Evolutionary conservation across 2,797 vertebrate species (phyloP).

Genomic region (Aldrovandia affinis): DNA sequence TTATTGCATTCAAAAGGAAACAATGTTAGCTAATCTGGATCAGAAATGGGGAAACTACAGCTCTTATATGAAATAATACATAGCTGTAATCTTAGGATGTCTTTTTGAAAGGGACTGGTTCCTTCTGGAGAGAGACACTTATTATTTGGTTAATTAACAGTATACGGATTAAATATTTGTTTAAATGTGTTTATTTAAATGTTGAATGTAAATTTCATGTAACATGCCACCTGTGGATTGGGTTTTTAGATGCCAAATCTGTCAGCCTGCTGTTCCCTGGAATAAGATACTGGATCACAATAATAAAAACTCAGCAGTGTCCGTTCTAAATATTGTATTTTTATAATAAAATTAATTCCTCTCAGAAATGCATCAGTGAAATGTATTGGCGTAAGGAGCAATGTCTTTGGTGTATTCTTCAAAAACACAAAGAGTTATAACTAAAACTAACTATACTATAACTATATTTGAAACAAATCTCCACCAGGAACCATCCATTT

Average conservation of each 20-base stretch:
- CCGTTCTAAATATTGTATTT: neutral
- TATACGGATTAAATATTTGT: neutral
- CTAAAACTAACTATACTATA: neutral
- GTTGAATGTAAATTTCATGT: neutral
- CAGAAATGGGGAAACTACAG: slow-evolving; percentile 11
- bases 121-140: slow-evolving; percentile 14
- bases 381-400: neutral
- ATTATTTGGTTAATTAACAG: neutral
- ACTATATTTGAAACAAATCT: neutral
- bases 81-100: slow-evolving; percentile 16
- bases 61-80: neutral
- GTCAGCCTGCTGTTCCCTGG: neutral
- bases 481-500: slow-evolving; percentile 16
- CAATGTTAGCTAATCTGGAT: slow-evolving; percentile 5
- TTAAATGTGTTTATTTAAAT: neutral
- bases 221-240: neutral
- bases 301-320: neutral
- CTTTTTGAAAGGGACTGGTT: slow-evolving; percentile 23
- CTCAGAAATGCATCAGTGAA: neutral
- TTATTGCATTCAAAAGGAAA: neutral
- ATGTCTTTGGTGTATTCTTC: neutral
- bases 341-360: neutral
- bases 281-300: neutral
- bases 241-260: neutral
- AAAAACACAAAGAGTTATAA: neutral